phyloP scores from a whole-genome alignment of 2,113 vertebrate species.

The Leucosticte australis region DNA sequence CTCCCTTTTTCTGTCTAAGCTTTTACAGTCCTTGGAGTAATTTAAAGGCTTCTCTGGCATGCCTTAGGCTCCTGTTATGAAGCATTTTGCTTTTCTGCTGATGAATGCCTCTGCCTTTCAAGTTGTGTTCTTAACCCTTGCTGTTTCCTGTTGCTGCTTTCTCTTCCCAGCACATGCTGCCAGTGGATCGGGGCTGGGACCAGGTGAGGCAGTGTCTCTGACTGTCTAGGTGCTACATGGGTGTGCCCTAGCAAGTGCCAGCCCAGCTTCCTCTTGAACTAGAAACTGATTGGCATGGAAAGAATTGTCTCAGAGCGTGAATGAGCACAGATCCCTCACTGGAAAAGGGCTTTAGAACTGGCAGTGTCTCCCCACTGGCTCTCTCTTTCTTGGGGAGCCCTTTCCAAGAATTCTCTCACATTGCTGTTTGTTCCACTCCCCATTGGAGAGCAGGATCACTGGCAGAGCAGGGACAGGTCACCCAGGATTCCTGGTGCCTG shows the following conservation, averaged over 20 bases:
- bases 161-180: slow-evolving; percentile 81
- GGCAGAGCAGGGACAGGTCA: not conserved
- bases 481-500: not conserved
- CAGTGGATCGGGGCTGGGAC: slow-evolving; percentile 79
- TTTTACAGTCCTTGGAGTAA: not conserved
- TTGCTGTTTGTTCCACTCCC: not conserved
- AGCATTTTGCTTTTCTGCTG: slow-evolving; percentile 22
- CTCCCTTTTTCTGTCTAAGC: not conserved
- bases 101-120: slow-evolving; percentile 29
- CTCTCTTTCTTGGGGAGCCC: not conserved
- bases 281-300: not conserved
- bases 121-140: slow-evolving; percentile 54
- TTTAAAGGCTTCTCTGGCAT: not conserved
- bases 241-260: not conserved
- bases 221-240: not conserved
- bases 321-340: not conserved
- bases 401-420: not conserved
- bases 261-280: not conserved
- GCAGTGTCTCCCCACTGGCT: not conserved
- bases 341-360: not conserved
- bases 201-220: slow-evolving; percentile 79
- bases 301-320: not conserved
- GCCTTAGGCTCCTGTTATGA: not conserved
- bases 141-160: slow-evolving; percentile 77
- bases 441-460: not conserved